Percentiles rank a stretch among this genome's conserved stretches.
These are phyloP conservation scores for Zaprionus nigranus DNA, from an alignment of 1,140 invertebrate species.

Conservation along the genomic window DNA sequence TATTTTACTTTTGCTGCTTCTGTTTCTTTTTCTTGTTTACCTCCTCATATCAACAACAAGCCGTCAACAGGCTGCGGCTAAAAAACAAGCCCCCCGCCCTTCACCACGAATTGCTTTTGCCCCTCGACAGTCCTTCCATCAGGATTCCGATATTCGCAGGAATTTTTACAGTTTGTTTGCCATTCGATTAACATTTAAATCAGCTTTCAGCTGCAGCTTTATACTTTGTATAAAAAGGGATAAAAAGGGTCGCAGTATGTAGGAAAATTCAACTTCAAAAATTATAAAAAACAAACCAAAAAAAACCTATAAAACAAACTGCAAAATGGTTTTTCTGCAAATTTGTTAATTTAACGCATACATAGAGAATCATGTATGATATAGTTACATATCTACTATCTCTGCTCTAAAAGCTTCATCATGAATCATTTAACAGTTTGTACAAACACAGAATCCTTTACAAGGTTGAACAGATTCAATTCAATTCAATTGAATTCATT, in stretches of 20 bases:
- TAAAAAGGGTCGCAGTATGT: background rate
- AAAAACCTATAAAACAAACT: background rate
- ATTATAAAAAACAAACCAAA: background rate
- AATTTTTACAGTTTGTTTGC: constrained; percentile 5
- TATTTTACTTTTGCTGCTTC: background rate
- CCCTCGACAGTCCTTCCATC: background rate
- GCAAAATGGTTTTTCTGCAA: background rate
- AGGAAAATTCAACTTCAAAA: background rate
- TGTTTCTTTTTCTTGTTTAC: background rate
- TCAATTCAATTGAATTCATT: constrained; percentile 65
- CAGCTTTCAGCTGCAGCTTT: background rate
- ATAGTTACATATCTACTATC: background rate
- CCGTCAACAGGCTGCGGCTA: background rate
- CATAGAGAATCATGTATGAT: background rate
- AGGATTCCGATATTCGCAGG: background rate
- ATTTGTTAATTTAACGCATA: background rate
- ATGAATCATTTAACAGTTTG: constrained; percentile 75
- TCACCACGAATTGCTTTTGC: too few species aligned
- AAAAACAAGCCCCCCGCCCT: background rate
- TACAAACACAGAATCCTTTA: constrained; percentile 67
- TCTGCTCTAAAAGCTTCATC: background rate
- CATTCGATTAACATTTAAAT: constrained; percentile 5
- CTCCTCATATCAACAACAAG: background rate
- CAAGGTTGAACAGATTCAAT: constrained; percentile 63
- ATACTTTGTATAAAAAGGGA: too few species aligned